Evolutionary conservation across 2,113 vertebrate genomes (phyloP).

Genomic region (Myocastor coypus): DNA sequence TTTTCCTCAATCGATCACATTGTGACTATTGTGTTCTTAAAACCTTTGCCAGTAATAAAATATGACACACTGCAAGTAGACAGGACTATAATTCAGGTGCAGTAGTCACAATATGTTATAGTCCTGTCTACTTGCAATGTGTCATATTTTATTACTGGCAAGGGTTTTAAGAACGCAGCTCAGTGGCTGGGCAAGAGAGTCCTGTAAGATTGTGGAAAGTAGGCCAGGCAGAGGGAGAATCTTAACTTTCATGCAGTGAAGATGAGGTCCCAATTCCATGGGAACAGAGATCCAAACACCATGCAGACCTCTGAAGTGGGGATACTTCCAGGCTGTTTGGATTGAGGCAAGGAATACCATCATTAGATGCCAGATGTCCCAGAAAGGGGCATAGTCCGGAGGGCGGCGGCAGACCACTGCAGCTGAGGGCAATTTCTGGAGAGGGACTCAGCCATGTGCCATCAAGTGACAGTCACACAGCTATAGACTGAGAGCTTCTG

Average conservation of each 20-base stretch:
- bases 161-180: not conserved
- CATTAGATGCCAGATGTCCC: not conserved
- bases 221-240: not conserved
- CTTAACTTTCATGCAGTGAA: not conserved
- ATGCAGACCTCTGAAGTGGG: not conserved
- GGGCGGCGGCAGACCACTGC: not conserved
- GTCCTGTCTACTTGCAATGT: not conserved
- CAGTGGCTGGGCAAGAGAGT: no score
- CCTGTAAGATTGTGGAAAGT: not conserved
- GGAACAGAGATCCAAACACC: not conserved
- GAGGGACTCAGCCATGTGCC: not conserved
- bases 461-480: not conserved
- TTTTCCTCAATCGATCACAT: not conserved
- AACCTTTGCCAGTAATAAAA: not conserved
- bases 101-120: no score
- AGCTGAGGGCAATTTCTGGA: not conserved
- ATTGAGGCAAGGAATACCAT: not conserved
- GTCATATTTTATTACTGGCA: no score
- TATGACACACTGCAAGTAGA: not conserved
- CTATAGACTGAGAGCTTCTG: not conserved
- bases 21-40: not conserved
- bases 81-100: not conserved
- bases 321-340: not conserved
- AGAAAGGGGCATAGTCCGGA: not conserved
- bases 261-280: not conserved